Percentiles rank a stretch among this genome's conserved stretches.
phyloP scores from a whole-genome alignment of 2,888 invertebrate species.

The Aphrophora alni region DNA sequence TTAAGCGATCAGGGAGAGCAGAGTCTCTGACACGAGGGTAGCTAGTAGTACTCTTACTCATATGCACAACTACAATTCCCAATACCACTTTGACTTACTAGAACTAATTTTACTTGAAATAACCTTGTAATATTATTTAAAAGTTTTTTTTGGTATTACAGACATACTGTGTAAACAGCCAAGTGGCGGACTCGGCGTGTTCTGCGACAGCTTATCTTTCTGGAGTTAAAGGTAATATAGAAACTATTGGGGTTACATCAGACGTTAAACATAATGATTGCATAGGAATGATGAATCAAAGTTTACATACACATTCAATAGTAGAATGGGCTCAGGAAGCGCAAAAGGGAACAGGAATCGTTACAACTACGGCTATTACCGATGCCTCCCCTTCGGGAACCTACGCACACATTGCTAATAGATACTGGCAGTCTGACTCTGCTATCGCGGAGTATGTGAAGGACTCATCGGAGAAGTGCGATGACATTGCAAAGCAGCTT shows the following conservation, averaged over 20 bases:
- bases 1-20: too few species aligned
- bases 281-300: slow-evolving; percentile 62
- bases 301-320: slow-evolving; percentile 68
- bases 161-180: slow-evolving; percentile 59
- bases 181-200: slow-evolving; percentile 78
- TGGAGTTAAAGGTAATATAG: slow-evolving; percentile 73
- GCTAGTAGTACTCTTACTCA: too few species aligned
- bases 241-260: slow-evolving; percentile 67
- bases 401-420: slow-evolving; percentile 73
- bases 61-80: too few species aligned
- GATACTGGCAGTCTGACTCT: slow-evolving; percentile 73
- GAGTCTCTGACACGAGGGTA: too few species aligned
- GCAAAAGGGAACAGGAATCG: slow-evolving; percentile 65
- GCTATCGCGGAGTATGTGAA: slow-evolving; percentile 59
- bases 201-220: slow-evolving; percentile 74
- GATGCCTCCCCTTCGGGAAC: slow-evolving; percentile 79
- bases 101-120: too few species aligned
- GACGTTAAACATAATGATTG: slow-evolving; percentile 57
- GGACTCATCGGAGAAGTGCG: slow-evolving; percentile 60
- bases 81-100: too few species aligned
- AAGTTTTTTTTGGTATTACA: too few species aligned
- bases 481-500: slow-evolving; percentile 77
- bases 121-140: too few species aligned
- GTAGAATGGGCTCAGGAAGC: slow-evolving; percentile 75
- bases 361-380: slow-evolving; percentile 62